Evolutionary conservation across 2,888 invertebrate genomes (phyloP).

Genomic region (Ferdinandea cuprea): DNA sequence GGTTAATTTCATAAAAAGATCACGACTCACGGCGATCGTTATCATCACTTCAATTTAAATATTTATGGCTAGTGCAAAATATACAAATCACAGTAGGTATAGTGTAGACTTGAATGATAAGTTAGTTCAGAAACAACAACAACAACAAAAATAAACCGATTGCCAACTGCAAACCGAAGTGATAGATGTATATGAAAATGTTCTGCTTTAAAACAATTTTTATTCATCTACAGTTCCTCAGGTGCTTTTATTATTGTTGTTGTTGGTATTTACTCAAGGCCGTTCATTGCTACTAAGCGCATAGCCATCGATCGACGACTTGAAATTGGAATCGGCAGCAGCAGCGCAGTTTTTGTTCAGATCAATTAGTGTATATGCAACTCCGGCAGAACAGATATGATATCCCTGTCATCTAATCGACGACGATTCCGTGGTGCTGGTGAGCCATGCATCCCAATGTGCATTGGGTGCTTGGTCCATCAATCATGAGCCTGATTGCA

Average conservation of each 20-base stretch:
- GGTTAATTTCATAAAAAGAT: constrained; percentile 66
- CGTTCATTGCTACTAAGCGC: constrained; percentile 46
- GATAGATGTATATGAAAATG: constrained; percentile 29
- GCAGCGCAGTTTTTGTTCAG: constrained; percentile 38
- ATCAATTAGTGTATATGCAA: constrained; percentile 61
- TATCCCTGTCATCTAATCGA: constrained; percentile 55
- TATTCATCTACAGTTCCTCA: constrained; percentile 22
- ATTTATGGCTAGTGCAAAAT: constrained; percentile 54
- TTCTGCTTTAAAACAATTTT: neutral
- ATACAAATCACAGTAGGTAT: constrained; percentile 26
- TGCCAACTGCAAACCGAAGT: constrained; percentile 29
- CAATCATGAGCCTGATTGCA: constrained; percentile 55
- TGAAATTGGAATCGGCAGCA: constrained; percentile 9
- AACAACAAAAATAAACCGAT: too few species aligned
- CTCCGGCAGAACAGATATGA: constrained; percentile 33
- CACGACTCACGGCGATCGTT: constrained; percentile 62
- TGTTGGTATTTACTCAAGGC: constrained; percentile 49
- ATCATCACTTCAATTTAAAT: constrained; percentile 68
- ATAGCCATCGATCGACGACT: constrained; percentile 1
- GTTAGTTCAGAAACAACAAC: constrained; percentile 13
- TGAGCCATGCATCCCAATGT: constrained; percentile 1
- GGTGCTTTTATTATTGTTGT: constrained; percentile 14
- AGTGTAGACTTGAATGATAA: constrained; percentile 41
- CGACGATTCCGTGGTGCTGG: constrained; percentile 28
- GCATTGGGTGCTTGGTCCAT: constrained; percentile 35